phyloP scores from a whole-genome alignment of 2,113 vertebrate genomes.

The Myiopsitta monachus region DNA sequence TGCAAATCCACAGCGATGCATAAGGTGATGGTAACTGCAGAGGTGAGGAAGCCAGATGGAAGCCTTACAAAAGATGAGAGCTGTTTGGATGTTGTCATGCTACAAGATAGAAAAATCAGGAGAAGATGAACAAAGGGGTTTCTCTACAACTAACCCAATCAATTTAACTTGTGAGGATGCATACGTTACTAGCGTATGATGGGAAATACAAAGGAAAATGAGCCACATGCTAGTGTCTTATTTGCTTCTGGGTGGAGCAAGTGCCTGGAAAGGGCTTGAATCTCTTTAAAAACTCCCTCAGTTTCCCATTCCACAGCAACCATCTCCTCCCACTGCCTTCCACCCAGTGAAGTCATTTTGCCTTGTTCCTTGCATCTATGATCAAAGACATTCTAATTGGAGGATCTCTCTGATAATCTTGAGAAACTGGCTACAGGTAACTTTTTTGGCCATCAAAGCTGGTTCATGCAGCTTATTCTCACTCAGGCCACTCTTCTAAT shows the following conservation, averaged over 20 bases:
- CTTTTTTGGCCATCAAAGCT: slow-evolving; percentile 40
- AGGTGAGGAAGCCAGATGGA: neutral
- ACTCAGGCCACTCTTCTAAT: slow-evolving; percentile 25
- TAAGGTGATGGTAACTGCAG: neutral
- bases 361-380: neutral
- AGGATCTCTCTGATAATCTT: slow-evolving; percentile 41
- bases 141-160: neutral
- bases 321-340: neutral
- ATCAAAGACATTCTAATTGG: slow-evolving; percentile 43
- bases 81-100: neutral
- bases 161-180: neutral
- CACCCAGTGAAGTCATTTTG: neutral
- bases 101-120: neutral
- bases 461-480: slow-evolving; percentile 30
- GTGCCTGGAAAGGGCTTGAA: neutral
- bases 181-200: neutral
- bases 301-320: neutral
- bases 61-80: neutral
- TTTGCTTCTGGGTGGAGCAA: neutral
- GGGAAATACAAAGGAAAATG: neutral
- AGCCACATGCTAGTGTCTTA: neutral
- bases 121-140: neutral
- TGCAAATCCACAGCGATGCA: neutral
- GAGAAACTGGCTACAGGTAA: slow-evolving; percentile 30
- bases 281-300: neutral